Evolutionary conservation across 2,888 invertebrate species (phyloP).

Genomic region (Plutella xylostella): DNA sequence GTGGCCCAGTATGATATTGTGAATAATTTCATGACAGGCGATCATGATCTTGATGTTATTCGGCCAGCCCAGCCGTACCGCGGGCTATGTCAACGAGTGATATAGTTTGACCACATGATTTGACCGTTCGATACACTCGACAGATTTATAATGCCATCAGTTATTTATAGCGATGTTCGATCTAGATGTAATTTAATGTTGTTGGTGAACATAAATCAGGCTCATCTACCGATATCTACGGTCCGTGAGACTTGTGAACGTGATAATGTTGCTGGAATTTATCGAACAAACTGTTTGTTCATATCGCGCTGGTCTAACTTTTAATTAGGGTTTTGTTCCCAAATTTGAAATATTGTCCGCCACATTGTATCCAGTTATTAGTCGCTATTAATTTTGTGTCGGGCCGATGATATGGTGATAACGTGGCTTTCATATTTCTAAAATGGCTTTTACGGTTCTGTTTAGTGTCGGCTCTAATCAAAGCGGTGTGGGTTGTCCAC

Average conservation of each 20-base stretch:
- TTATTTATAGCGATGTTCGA: slow-evolving; percentile 66
- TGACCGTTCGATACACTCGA: slow-evolving; percentile 46
- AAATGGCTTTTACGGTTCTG: too few relatives aligned
- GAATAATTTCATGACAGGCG: neutral
- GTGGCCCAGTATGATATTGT: too few relatives aligned
- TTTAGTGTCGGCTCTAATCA: too few relatives aligned
- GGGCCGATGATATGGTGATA: too few relatives aligned
- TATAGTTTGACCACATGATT: slow-evolving; percentile 54
- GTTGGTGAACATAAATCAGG: slow-evolving; percentile 61
- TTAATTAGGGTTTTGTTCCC: neutral
- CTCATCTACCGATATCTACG: slow-evolving; percentile 54
- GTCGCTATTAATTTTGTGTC: too few relatives aligned
- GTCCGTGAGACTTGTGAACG: slow-evolving; percentile 40
- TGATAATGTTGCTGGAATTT: slow-evolving; percentile 38
- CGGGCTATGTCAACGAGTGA: slow-evolving; percentile 39
- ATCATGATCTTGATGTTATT: neutral
- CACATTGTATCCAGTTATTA: too few relatives aligned
- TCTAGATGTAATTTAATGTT: slow-evolving; percentile 69
- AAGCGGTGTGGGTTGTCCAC: too few relatives aligned
- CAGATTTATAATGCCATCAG: slow-evolving; percentile 63
- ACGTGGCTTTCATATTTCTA: too few relatives aligned
- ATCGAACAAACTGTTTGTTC: slow-evolving; percentile 29
- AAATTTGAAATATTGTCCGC: neutral
- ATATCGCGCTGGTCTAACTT: neutral
- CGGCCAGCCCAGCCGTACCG: neutral